Evolutionary conservation across 2,113 vertebrate genomes (phyloP), one percentile per base, ranked within the genome.

Genomic region (Hoplias malabaricus): DNA sequence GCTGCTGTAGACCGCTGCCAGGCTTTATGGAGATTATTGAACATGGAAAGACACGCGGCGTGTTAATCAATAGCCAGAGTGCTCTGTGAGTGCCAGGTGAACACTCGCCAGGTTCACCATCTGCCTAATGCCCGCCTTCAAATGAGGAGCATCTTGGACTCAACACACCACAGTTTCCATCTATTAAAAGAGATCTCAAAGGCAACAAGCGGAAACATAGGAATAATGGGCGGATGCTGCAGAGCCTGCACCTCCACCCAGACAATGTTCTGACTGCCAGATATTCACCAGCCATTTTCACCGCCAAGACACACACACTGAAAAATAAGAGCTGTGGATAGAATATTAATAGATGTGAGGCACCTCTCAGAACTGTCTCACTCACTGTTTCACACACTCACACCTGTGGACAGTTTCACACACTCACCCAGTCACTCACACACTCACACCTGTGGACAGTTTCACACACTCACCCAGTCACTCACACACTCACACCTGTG

Each of bases 101-200:
- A 56, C 2, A 56, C 34, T 61, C 53, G 70, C 57, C 75, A 82
- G 29, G 21, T 43, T 29, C 29, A 29, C 75, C 69, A 78, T 78
- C 69, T 82, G 80, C 68, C 54, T 69, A 73, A 73, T 50, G 40
- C 34, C 43, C 6, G 50, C 62, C 25, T 73, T 68, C n/a, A 72
- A 54, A 65, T 72, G 69, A 59, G 42, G 29, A 62, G 43, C 23
- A 46, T 78, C 54, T 70, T 78, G 56, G 67, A 59, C 65, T 71
- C 38, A 31, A 21, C 11, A 42, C 31, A 16, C 23, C 42, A 11
- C 12, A 1, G 21, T 48, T 75, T 75, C n/a, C 46, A 36, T 65
- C 31, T 48, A 23, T 62, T 69, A 1, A 53, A 4, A n/a, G 4
- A 6, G 14, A n/a, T 48, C 5, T 48, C 43, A 48, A 27, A 69